Percentiles rank a stretch among this genome's conserved stretches.
Conservation (phyloP, 2,113 vertebrate genomes). For the Apodemus speciosus region DNA sequence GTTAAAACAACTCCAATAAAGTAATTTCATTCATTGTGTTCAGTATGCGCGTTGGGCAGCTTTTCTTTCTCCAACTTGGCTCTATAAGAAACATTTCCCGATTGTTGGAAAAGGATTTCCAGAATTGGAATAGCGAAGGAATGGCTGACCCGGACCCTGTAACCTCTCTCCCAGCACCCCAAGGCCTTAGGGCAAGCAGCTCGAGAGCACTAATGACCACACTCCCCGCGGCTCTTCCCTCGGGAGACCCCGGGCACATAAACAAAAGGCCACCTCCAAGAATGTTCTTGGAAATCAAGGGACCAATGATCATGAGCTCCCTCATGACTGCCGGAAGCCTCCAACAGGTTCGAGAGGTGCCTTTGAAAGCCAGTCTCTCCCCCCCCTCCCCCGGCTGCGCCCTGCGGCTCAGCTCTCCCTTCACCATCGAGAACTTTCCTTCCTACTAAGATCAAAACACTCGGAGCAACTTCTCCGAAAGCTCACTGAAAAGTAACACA, state of each 20-base stretch:
- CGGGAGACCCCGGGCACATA: not conserved
- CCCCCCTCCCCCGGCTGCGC: not conserved
- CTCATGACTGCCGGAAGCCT: not conserved
- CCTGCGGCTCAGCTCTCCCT: not conserved
- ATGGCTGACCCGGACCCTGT: not conserved
- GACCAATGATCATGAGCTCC: constrained; percentile 2
- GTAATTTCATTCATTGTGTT: constrained; percentile 63
- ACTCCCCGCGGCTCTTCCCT: constrained; percentile 43
- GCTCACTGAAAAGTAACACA: constrained; percentile 22
- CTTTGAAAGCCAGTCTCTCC: constrained; percentile 14
- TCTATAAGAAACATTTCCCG: constrained; percentile 10
- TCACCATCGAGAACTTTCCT: constrained; percentile 69
- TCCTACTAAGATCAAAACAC: constrained; percentile 45
- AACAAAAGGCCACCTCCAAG: constrained; percentile 46
- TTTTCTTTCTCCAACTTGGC: constrained; percentile 28
- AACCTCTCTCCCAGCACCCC: constrained; percentile 8
- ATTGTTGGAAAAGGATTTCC: constrained; percentile 30
- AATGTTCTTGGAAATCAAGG: constrained; percentile 41
- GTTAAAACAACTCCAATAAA: not conserved
- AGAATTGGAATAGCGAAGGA: not conserved
- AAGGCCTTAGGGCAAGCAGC: not conserved
- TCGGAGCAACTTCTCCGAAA: constrained; percentile 65
- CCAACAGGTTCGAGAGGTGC: constrained; percentile 25
- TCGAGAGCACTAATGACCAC: constrained; percentile 4
- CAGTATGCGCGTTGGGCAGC: not conserved